Base-by-base conservation (phyloP, 2,113 vertebrate genomes). In the Entelurus aequoreus region DNA sequence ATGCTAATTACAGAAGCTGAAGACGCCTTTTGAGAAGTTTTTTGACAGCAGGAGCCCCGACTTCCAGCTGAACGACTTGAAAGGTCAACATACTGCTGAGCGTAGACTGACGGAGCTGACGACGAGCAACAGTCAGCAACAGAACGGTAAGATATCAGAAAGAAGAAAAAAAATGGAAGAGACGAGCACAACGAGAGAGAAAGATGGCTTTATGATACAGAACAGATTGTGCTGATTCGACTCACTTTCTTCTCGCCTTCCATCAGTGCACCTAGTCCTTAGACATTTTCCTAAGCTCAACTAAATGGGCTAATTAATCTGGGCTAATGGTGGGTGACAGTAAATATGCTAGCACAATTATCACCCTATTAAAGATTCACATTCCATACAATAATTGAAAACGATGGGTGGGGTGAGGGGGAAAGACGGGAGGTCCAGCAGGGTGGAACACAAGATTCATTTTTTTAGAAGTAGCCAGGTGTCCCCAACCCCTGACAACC, bases 321-420 rank as follows among this genome's bases (percentile, higher is more conserved):
- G 71, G 81, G 77, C 88, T 89, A 90, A 91, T 90, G 87, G 89
- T 80, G 84, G 88, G 88, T 89, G 90, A 92, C 90, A 90, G 88
- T 87, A 92, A 91, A 91, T 90, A 90, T 90, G 90, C 86, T 89
- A 77, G 78, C 85, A 85, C 90, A 90, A 91, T 91, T 91, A 92
- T 88, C 84, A 88, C 74, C 84, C 82, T 85, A 90, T 92, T 91
- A 90, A 90, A 88, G 88, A 91, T 88, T 92, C 86, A 89, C 88
- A 87, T 87, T 87, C 83, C 69, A 62, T 62, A 73, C 63, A 81
- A 82, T 87, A 90, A 86, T 87, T 88, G 80, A 88, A 90, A 84
- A 83, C 78, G 85, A 84, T 85, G 78, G 79, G 72, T 68, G 62
- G 77, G 79, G 68, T 75, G 72, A 67, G 37, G 63, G 63, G 35